Base-by-base conservation (phyloP, 2,113 vertebrate species). In the Hippocampus barbouri region DNA sequence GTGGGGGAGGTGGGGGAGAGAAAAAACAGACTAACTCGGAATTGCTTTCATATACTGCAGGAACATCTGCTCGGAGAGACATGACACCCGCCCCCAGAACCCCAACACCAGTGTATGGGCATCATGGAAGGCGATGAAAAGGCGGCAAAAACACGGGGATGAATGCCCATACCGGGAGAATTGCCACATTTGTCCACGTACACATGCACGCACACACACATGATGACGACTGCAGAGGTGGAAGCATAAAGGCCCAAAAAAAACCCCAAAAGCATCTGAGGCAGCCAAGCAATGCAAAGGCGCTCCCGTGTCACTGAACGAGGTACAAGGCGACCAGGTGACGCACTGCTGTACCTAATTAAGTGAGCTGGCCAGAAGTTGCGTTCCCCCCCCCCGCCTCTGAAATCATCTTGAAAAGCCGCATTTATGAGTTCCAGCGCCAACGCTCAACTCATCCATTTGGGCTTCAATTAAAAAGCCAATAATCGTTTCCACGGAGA, bases 181-280 rank as follows among this genome's bases (percentile, higher is more conserved):
- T 80, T 78, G 75, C 85, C 79, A 69, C 74, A 67, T 69, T 43
- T 23, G n/a, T 18, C 62, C 75, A 72, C 68, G 27, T 16, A 38
- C 49, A n/a, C 62, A 69, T 69, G 59, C 59, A 56, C 73, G 30
- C 60, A 70, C 71, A 57, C 18, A 38, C 66, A 54, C 41, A 2
- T 5, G 14, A n/a, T 30, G 41, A 66, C 78, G 78, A 74, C 67
- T 74, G 78, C 79, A 72, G 76, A 76, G 83, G 76, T 69, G 79
- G 78, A 85, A 80, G 75, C 88, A 73, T 76, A 90, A 85, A 86
- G 72, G 51, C n/a, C 63, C 9, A 57, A n/a, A 41, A 18, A 14
- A 66, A 89, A 84, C 1, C 27, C 27, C 25, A 25, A 86, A 87
- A 83, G 87, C 91, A 93, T 82, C 27, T 16, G 10, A 64, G 71